Evolutionary conservation across 2,888 invertebrate genomes (phyloP).

Genomic region (Cantharis rufa): DNA sequence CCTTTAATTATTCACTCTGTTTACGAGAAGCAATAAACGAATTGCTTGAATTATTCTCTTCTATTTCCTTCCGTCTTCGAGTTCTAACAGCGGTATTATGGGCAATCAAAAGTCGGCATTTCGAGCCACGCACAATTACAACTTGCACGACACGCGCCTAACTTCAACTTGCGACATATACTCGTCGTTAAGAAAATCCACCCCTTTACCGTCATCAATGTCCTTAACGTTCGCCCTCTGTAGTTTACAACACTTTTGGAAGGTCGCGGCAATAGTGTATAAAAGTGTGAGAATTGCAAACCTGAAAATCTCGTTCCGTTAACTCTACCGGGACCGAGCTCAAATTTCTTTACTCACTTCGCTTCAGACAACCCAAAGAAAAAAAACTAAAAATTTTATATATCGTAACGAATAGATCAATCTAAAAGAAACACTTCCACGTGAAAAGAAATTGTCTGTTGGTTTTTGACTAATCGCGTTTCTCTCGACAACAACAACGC

Average conservation of each 20-base stretch:
- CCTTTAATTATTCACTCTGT: slow-evolving; percentile 46
- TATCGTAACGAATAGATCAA: slow-evolving; percentile 11
- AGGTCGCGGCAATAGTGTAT: slow-evolving; percentile 32
- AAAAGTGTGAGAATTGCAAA: slow-evolving; percentile 28
- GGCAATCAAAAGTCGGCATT: slow-evolving; percentile 46
- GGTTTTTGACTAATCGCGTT: slow-evolving; percentile 14
- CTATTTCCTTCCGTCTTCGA: slow-evolving; percentile 44
- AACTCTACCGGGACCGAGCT: slow-evolving; percentile 29
- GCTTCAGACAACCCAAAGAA: slow-evolving; percentile 10
- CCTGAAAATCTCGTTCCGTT: slow-evolving; percentile 22
- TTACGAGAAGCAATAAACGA: slow-evolving; percentile 47
- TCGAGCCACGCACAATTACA: slow-evolving; percentile 39
- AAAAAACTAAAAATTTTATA: slow-evolving; percentile 15
- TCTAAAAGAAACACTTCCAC: slow-evolving; percentile 19
- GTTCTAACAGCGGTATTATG: slow-evolving; percentile 45
- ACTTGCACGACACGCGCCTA: slow-evolving; percentile 38
- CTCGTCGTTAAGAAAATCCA: slow-evolving; percentile 28
- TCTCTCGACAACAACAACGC: not conserved
- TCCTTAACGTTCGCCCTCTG: slow-evolving; percentile 33
- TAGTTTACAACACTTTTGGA: slow-evolving; percentile 39
- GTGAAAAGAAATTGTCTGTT: slow-evolving; percentile 9
- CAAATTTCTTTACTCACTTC: slow-evolving; percentile 28
- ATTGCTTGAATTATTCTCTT: slow-evolving; percentile 46
- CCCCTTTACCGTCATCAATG: slow-evolving; percentile 32
- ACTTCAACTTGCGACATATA: slow-evolving; percentile 25